A percentile compares a stretch with the other conserved stretches of the same genome.
Conservation (phyloP, 1,140 invertebrate genomes). For the Sarcophaga peregrina region DNA sequence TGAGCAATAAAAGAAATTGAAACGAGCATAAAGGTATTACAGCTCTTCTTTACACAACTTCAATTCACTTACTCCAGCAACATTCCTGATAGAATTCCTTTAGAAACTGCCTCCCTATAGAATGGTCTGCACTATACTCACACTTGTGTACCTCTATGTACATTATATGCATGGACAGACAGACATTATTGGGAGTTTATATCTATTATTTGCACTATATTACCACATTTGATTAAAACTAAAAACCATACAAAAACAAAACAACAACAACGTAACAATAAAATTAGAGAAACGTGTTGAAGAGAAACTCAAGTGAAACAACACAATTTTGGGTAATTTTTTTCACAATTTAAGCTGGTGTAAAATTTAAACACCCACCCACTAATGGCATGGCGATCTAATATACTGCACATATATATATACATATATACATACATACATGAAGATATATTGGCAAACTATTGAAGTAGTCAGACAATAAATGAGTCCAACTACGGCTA, state of each 20-base stretch:
- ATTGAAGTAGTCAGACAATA: not conserved
- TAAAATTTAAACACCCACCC: constrained; percentile 32
- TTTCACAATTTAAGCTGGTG: constrained; percentile 13
- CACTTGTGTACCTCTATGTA: too few relatives aligned
- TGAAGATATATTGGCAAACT: not conserved
- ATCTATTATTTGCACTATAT: constrained; percentile 67
- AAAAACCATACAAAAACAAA: constrained; percentile 33
- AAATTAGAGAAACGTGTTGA: constrained; percentile 30
- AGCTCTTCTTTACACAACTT: too few relatives aligned
- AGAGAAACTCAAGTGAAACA: constrained; percentile 15
- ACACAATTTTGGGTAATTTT: not conserved
- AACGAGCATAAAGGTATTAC: too few relatives aligned
- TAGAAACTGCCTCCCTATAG: too few relatives aligned
- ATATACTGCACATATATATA: not conserved
- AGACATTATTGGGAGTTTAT: constrained; percentile 22
- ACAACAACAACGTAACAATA: not conserved
- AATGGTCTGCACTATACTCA: too few relatives aligned
- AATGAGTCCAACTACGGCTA: not conserved
- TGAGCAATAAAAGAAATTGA: too few relatives aligned
- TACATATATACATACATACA: too few relatives aligned
- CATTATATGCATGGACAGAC: too few relatives aligned
- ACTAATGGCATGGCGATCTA: not conserved
- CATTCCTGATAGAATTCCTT: too few relatives aligned
- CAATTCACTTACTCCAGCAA: too few relatives aligned
- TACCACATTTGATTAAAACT: constrained; percentile 64